phyloP scores from a whole-genome alignment of 2,888 invertebrate species.

The Protophormia terraenovae region DNA sequence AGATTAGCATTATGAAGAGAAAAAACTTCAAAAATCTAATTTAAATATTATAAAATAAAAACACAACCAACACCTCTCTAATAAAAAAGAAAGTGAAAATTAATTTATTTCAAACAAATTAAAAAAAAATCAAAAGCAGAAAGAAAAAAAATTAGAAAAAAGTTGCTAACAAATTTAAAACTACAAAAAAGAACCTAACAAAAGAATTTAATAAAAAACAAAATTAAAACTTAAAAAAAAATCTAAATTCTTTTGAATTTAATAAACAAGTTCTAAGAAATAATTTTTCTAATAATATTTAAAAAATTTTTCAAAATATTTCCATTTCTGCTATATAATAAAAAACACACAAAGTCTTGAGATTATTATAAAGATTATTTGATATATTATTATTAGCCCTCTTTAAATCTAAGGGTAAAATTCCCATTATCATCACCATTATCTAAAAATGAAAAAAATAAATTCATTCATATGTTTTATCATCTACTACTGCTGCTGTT shows the following conservation, averaged over 20 bases:
- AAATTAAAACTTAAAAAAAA: not conserved
- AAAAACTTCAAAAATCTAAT: not conserved
- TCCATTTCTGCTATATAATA: too few relatives aligned
- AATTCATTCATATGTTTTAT: not conserved
- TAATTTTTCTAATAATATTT: too few relatives aligned
- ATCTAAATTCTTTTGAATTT: not conserved
- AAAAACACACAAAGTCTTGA: not conserved
- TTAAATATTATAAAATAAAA: not conserved
- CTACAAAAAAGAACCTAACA: not conserved
- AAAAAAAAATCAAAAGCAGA: not conserved
- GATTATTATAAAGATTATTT: constrained; percentile 1
- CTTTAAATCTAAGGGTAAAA: not conserved
- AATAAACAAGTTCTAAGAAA: too few relatives aligned
- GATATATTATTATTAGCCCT: constrained; percentile 19
- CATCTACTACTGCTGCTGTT: not conserved
- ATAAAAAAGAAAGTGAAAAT: not conserved
- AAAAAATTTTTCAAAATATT: too few relatives aligned
- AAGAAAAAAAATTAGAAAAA: not conserved
- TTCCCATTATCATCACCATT: not conserved
- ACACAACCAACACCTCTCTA: not conserved
- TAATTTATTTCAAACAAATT: not conserved
- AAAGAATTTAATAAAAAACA: not conserved
- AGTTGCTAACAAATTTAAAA: too few relatives aligned
- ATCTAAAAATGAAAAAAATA: not conserved
- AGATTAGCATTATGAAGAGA: not conserved